These are phyloP conservation scores for Tragulus kanchil DNA, from an alignment of 2,113 vertebrate species.

Conservation along the genomic window DNA sequence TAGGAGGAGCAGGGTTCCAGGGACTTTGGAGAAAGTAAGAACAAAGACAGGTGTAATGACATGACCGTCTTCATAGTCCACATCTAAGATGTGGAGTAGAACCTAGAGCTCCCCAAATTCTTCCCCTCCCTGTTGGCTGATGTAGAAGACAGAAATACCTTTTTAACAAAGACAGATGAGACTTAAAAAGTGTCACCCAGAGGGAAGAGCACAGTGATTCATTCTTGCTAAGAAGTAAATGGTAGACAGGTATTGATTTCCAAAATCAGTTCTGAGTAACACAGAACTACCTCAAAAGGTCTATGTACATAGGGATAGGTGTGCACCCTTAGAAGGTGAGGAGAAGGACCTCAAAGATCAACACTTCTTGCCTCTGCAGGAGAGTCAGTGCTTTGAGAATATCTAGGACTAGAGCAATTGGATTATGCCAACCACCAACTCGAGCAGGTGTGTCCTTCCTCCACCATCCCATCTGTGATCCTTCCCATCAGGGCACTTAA, in stretches of 20 bases:
- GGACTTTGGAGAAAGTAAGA: not conserved
- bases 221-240: not conserved
- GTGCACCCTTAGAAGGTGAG: not conserved
- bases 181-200: not conserved
- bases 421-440: not conserved
- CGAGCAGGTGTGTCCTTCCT: accelerated
- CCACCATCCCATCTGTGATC: not conserved
- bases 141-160: not conserved
- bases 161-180: not conserved
- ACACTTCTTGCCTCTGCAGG: not conserved
- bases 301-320: not conserved
- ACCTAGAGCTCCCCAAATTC: not conserved
- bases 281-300: not conserved
- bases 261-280: not conserved
- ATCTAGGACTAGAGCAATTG: not conserved
- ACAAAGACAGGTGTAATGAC: not conserved
- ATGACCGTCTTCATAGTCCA: not conserved
- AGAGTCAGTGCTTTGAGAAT: not conserved
- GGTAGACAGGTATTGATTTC: not conserved
- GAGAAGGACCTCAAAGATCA: not conserved
- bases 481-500: not conserved
- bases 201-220: not conserved
- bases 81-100: not conserved
- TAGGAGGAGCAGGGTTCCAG: not conserved
- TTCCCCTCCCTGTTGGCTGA: not conserved